These are phyloP conservation scores for Agonopterix alstromeriana DNA, from an alignment of 2,888 invertebrate genomes.

Conservation along the genomic window DNA sequence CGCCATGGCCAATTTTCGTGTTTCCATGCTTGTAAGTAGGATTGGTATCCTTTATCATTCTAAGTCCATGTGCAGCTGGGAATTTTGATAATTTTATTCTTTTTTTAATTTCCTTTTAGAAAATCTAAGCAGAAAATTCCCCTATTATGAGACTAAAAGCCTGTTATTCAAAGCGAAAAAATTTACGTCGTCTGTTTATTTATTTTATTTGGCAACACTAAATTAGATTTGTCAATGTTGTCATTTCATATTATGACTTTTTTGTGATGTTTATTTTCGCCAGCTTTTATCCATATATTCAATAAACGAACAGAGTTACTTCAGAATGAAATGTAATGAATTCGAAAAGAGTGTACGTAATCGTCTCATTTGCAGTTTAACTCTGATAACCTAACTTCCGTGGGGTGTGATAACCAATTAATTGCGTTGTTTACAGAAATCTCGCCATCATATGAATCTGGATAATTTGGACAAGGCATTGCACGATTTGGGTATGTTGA, in stretches of 20 bases:
- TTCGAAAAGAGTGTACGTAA: slow-evolving; percentile 50
- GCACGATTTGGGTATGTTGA: slow-evolving; percentile 79
- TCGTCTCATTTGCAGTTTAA: slow-evolving; percentile 8
- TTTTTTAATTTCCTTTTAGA: too few species aligned
- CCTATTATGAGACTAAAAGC: too few species aligned
- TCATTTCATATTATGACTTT: slow-evolving; percentile 52
- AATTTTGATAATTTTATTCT: too few species aligned
- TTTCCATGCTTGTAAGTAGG: too few species aligned
- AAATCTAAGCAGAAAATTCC: too few species aligned
- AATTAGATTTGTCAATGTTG: neutral
- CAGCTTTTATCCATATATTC: slow-evolving; percentile 47
- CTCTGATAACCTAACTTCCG: slow-evolving; percentile 9
- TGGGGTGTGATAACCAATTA: slow-evolving; percentile 22
- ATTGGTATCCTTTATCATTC: too few species aligned
- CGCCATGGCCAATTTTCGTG: too few species aligned
- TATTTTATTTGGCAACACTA: too few species aligned
- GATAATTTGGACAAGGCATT: slow-evolving; percentile 77
- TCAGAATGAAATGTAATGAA: slow-evolving; percentile 64
- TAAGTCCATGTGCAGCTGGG: too few species aligned
- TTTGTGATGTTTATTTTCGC: slow-evolving; percentile 73
- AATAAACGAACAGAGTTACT: slow-evolving; percentile 30
- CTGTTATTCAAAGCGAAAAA: too few species aligned
- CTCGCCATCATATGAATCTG: slow-evolving; percentile 52
- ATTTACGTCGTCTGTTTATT: too few species aligned
- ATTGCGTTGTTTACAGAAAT: slow-evolving; percentile 51